Evolutionary conservation across 2,113 vertebrate genomes (phyloP), one percentile per base, ranked within the genome.

Genomic region (Aleadryas rufinucha): DNA sequence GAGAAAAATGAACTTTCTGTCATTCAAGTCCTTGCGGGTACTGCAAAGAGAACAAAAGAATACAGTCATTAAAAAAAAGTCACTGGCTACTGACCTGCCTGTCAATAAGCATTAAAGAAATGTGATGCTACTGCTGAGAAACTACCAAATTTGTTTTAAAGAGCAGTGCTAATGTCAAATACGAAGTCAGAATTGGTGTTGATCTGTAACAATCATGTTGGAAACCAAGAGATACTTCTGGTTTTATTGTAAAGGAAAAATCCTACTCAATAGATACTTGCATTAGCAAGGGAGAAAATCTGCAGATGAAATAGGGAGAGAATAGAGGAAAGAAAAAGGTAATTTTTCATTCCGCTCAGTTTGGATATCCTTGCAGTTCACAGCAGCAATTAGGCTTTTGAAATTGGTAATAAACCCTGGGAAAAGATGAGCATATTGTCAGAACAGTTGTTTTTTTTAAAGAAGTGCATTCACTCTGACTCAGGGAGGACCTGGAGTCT

Each of bases 1-100:
- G 56, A 94, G 92, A 93, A 95, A 95, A 95, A 96, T 95, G 96
- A 97, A 96, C 95, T 96, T 95, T 74, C 90, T 96, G 95, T 95
- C 95, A 96, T 94, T 92, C 89, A 91, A 84, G 87, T 95, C 94
- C 90, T 96, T 94, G 56, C 2, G 90, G 87, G 60, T 94, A 84
- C 92, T 93, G 75, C 81, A 39, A 95, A 86, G 91, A 87, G 87
- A 95, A 95, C 90, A 95, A 90, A 97, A 95, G 95, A 63, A 71
- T 83, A 86, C 52, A 74, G 84, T 90, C 90, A 96, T 89, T 91
- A 80, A 94, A 91, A 85, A 90, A 88, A 82, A 83, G 81, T 96
- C 90, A 90, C 90, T 88, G 85, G 35, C 63, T 94, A 41, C 87
- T 96, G 94, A 97, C 90, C 81, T 95, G 35, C 71, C 68, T 90